Conservation (phyloP, 1,140 invertebrate species). For the Lordiphosa clarofinis region DNA sequence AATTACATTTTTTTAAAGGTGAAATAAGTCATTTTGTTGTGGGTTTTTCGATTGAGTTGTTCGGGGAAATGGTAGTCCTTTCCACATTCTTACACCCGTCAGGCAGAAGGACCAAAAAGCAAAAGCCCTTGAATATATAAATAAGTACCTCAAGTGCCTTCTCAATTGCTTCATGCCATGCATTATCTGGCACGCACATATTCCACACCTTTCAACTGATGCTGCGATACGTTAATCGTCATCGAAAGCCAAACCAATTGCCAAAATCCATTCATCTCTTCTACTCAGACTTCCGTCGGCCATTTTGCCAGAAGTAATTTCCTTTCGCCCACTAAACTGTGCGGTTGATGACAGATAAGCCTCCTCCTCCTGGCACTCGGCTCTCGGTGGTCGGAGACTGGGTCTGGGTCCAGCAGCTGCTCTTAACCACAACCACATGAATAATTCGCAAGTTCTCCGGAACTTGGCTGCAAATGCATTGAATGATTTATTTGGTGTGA, state of each 20-base stretch:
- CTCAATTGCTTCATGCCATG: no score
- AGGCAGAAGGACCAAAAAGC: no score
- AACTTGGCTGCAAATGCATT: slow-evolving; percentile 62
- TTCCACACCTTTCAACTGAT: slow-evolving; percentile 28
- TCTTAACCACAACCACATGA: slow-evolving; percentile 48
- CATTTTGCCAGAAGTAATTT: slow-evolving; percentile 70
- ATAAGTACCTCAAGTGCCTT: no score
- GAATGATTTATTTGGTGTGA: slow-evolving; percentile 77
- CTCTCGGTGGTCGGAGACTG: neutral
- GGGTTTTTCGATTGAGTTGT: slow-evolving; percentile 15
- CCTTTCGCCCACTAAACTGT: slow-evolving; percentile 70
- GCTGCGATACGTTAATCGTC: slow-evolving; percentile 21
- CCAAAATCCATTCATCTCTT: slow-evolving; percentile 44
- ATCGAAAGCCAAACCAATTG: slow-evolving; percentile 27
- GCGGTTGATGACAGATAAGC: slow-evolving; percentile 73
- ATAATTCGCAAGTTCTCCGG: slow-evolving; percentile 62
- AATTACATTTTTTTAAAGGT: slow-evolving; percentile 26
- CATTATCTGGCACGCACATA: slow-evolving; percentile 8
- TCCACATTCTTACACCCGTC: no score
- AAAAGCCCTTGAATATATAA: no score
- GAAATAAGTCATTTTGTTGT: slow-evolving; percentile 32
- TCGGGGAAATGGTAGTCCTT: no score
- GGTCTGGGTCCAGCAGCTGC: slow-evolving; percentile 10
- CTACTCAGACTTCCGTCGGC: slow-evolving; percentile 52
- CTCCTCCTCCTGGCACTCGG: slow-evolving; percentile 5